Base-by-base conservation (phyloP, 2,797 vertebrate species). In the Chelon labrosus region DNA sequence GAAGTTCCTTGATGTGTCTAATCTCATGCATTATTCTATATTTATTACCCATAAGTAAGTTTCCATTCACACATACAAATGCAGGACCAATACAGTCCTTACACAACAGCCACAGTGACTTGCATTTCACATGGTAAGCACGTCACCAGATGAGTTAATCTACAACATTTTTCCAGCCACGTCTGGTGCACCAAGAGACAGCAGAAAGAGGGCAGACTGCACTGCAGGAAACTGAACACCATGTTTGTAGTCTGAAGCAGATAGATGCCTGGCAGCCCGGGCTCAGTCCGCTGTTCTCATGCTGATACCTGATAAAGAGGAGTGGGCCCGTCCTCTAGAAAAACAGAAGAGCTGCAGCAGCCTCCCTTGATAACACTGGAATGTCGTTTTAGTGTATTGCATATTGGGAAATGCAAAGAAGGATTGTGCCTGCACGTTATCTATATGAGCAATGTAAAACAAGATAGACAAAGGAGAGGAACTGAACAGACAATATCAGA, bases 271-370 rank as follows among this genome's bases (percentile, higher is more conserved):
- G 65, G 77, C 80, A 87, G 87, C 54, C 65, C 19, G 82, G 58
- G 49, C 72, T 76, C 11, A 11, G 59, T 77, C 65, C 72, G 71
- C 81, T 70, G 73, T 85, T 91, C 84, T 82, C 79, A 80, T 80
- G 79, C 82, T 86, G 69, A 90, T 88, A 86, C 77, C 83, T 85
- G 92, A 91, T 91, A 91, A 89, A 87, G 64, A 55, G 49, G 46
- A 78, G 71, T 65, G 65, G 82, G 80, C 58, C 63, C 76, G 79
- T 87, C 73, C 83, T 79, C 79, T 79, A 59, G 64, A 89, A 84
- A 88, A 91, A 86, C 78, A 88, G 77, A 82, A 73, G 60, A 75
- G 60, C 70, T 56, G 53, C 77, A 77, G 74, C 86, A 83, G 82
- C 75, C 65, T 56, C 4, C 7, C 65, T 50, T 77, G 90, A 93